A percentile compares a stretch with the other conserved stretches of the same genome.
phyloP scores from a whole-genome alignment of 2,113 vertebrate genomes.

The Dendropsophus ebraccatus region DNA sequence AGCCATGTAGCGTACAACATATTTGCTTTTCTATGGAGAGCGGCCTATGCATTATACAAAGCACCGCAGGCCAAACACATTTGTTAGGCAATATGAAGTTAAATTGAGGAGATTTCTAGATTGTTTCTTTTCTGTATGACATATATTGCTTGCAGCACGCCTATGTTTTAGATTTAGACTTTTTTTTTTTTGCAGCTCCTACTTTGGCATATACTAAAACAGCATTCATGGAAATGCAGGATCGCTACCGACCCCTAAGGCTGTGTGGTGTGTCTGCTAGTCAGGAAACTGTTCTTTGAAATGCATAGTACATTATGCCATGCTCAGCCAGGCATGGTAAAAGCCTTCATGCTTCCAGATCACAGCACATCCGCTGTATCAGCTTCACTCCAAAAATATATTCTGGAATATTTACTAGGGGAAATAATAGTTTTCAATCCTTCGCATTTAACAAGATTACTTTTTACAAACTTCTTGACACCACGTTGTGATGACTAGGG shows the following conservation, averaged over 20 bases:
- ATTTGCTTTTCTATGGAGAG: not conserved
- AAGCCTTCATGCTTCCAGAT: constrained; percentile 71
- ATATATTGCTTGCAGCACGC: constrained; percentile 41
- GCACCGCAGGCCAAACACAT: constrained; percentile 26
- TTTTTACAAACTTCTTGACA: constrained; percentile 10
- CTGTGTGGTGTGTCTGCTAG: constrained; percentile 58
- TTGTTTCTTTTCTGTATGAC: constrained; percentile 23
- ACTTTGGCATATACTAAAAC: constrained; percentile 14
- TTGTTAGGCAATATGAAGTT: constrained; percentile 16
- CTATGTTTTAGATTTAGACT: constrained; percentile 18
- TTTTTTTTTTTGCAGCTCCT: constrained; percentile 30
- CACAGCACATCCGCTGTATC: constrained; percentile 67
- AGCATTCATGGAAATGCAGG: constrained; percentile 22
- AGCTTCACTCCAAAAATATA: constrained; percentile 60
- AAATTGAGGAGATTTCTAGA: constrained; percentile 16
- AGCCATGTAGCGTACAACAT: not conserved
- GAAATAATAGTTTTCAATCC: constrained; percentile 19
- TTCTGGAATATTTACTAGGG: constrained; percentile 46
- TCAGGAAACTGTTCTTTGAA: constrained; percentile 67
- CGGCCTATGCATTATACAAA: constrained; percentile 38
- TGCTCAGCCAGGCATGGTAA: constrained; percentile 64
- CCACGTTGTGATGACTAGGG: constrained; percentile 2
- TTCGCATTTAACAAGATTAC: constrained; percentile 47
- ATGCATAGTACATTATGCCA: constrained; percentile 66
- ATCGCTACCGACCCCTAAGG: constrained; percentile 18